Evolutionary conservation across 2,113 vertebrate species (phyloP).

Genomic region (Syngnathus typhle): DNA sequence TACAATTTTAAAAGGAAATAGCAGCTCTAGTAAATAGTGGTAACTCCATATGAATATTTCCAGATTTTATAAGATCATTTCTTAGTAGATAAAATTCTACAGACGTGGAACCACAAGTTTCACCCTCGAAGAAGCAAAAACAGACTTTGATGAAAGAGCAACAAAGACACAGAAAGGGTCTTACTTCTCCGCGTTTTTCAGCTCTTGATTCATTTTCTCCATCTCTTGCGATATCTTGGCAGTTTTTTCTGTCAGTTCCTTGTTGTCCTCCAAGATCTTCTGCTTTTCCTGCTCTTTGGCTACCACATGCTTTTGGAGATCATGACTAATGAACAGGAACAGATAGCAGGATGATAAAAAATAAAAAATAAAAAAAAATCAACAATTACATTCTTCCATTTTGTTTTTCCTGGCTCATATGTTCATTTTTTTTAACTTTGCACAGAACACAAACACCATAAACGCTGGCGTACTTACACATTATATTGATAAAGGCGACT

Average conservation of each 20-base stretch:
- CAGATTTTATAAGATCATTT: neutral
- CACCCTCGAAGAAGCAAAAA: no score
- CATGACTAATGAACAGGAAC: conserved; percentile 67
- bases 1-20: neutral
- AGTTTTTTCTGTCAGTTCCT: conserved; percentile 81
- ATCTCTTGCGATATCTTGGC: conserved; percentile 76
- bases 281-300: conserved; percentile 80
- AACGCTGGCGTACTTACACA: conserved; percentile 74
- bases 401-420: neutral
- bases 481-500: conserved; percentile 85
- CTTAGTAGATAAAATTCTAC: neutral
- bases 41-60: neutral
- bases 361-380: neutral
- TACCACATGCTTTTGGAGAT: conserved; percentile 78
- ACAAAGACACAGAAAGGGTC: conserved; percentile 1
- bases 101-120: neutral
- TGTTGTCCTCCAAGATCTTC: conserved; percentile 82
- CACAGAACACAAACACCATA: neutral
- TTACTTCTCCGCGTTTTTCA: conserved; percentile 90
- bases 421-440: neutral
- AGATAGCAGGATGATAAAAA: neutral
- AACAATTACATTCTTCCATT: neutral
- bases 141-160: neutral
- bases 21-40: neutral
- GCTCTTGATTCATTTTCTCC: conserved; percentile 80